A percentile compares a stretch with the other conserved stretches of the same genome.
Evolutionary conservation across 1,140 invertebrate species (phyloP).

Genomic region (Cherax quadricarinatus): DNA sequence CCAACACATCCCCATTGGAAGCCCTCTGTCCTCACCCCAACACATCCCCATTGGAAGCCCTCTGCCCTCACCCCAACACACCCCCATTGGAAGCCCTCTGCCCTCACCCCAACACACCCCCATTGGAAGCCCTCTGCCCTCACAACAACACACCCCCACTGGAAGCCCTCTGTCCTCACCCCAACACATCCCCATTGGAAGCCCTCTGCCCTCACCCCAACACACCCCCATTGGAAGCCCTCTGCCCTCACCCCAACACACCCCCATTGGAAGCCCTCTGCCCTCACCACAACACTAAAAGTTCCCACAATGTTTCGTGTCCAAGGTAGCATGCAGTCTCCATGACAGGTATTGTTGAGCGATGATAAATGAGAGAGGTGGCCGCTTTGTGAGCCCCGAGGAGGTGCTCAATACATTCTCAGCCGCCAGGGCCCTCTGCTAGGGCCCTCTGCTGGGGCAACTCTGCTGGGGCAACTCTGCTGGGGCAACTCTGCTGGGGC

Average conservation of each 20-base stretch:
- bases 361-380: slow-evolving; percentile 67
- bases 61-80: too few relatives aligned
- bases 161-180: too few relatives aligned
- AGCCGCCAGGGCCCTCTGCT: not conserved
- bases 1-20: too few relatives aligned
- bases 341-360: slow-evolving; percentile 67
- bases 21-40: too few relatives aligned
- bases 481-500: too few relatives aligned
- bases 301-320: slow-evolving; percentile 52
- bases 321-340: slow-evolving; percentile 64
- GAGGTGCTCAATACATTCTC: slow-evolving; percentile 68
- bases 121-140: too few relatives aligned
- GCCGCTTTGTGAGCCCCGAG: slow-evolving; percentile 62
- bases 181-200: too few relatives aligned
- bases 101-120: too few relatives aligned
- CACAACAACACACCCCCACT: too few relatives aligned
- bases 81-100: too few relatives aligned
- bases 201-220: not conserved
- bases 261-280: not conserved
- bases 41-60: too few relatives aligned
- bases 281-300: slow-evolving; percentile 22
- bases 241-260: not conserved
- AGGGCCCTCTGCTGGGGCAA: not conserved
- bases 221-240: not conserved
- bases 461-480: not conserved